phyloP scores from a whole-genome alignment of 2,113 vertebrate genomes.

The Pterocles burchelli region DNA sequence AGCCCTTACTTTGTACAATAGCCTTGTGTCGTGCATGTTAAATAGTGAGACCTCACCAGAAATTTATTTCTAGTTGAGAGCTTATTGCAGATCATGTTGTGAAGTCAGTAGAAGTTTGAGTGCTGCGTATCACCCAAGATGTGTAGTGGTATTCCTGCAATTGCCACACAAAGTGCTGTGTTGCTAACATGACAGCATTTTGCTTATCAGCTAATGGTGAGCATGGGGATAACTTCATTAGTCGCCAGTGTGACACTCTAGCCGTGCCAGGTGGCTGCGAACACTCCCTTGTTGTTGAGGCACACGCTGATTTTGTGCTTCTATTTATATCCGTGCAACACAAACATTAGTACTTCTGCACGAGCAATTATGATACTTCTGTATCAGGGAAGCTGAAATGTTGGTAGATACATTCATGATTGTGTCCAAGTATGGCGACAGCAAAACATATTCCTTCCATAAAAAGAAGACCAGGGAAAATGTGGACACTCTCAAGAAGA shows the following conservation, averaged over 20 bases:
- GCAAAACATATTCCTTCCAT: background rate
- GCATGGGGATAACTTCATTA: constrained; percentile 46
- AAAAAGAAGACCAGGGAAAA: too few relatives aligned
- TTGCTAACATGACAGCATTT: constrained; percentile 1
- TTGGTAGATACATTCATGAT: background rate
- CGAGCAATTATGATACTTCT: background rate
- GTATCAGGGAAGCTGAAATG: background rate
- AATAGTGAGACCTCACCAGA: background rate
- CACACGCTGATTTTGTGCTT: background rate
- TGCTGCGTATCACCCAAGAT: background rate
- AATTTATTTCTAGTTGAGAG: background rate
- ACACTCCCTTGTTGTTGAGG: background rate
- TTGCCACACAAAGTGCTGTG: background rate
- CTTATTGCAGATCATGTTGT: background rate
- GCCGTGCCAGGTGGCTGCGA: background rate
- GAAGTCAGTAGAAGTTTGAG: background rate
- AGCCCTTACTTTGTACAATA: background rate
- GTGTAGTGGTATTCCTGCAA: background rate
- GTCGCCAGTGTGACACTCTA: constrained; percentile 39
- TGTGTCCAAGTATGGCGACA: background rate
- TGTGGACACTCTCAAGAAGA: too few relatives aligned
- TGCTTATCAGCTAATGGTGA: constrained; percentile 27
- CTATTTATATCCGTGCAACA: background rate
- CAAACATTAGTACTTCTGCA: background rate
- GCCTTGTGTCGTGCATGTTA: background rate